These are phyloP conservation scores for Tachuris rubrigastra DNA, from an alignment of 2,113 vertebrate genomes.

Conservation along the genomic window DNA sequence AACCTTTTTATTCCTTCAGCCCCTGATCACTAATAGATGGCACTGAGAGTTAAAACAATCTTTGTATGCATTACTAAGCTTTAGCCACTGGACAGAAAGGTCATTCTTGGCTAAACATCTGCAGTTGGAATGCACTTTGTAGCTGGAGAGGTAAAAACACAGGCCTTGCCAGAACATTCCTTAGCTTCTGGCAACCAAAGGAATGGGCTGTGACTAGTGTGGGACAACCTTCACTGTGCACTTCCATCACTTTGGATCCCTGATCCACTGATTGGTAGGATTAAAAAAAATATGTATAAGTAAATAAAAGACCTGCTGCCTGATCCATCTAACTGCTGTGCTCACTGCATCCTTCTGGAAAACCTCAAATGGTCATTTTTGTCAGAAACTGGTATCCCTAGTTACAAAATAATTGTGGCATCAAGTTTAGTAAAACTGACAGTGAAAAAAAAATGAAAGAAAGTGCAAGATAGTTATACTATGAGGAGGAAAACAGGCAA, in stretches of 20 bases:
- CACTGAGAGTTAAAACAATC: neutral
- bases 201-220: neutral
- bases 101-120: conserved; percentile 15
- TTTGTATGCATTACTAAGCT: neutral
- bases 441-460: neutral
- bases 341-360: neutral
- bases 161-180: conserved; percentile 15
- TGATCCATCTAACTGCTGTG: neutral
- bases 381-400: neutral
- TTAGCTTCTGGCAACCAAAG: neutral
- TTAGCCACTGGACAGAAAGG: neutral
- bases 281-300: neutral
- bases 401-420: neutral
- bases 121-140: neutral
- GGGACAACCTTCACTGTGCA: neutral
- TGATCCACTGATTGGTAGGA: neutral
- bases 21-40: neutral
- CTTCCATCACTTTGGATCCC: neutral
- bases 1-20: neutral
- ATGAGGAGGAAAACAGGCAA: neutral
- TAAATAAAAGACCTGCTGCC: neutral
- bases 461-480: neutral
- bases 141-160: neutral
- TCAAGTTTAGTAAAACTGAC: neutral
- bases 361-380: neutral